Conservation (phyloP, 1,140 invertebrate species). For the Eupeodes corollae region DNA sequence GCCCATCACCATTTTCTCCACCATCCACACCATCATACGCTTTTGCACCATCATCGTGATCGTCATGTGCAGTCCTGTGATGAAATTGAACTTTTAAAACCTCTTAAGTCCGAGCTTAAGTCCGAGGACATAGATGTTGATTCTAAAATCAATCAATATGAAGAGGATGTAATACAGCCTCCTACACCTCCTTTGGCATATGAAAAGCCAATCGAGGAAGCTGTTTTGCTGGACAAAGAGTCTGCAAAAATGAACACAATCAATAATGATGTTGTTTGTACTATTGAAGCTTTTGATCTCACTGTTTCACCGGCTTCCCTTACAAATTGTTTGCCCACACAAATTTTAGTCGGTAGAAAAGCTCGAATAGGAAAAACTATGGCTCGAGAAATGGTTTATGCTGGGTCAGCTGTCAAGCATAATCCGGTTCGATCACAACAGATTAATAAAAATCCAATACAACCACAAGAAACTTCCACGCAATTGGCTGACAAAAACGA, state of each 20-base stretch:
- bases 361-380: constrained; percentile 57
- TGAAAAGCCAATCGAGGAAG: constrained; percentile 16
- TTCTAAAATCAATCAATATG: constrained; percentile 25
- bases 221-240: neutral
- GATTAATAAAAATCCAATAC: constrained; percentile 8
- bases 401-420: constrained; percentile 6
- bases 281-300: neutral
- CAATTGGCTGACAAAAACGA: no score
- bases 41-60: neutral
- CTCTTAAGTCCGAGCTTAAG: constrained; percentile 11
- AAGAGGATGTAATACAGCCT: constrained; percentile 30
- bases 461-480: neutral
- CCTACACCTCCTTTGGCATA: constrained; percentile 31
- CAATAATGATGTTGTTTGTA: neutral
- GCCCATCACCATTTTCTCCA: neutral
- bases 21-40: neutral
- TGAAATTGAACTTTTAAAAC: neutral
- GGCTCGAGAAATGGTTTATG: constrained; percentile 43
- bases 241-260: neutral
- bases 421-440: constrained; percentile 6
- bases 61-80: no score
- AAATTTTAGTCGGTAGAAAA: constrained; percentile 31
- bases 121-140: constrained; percentile 9
- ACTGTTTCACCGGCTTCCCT: neutral
- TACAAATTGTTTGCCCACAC: neutral